These are phyloP conservation scores for Acomys russatus DNA, from an alignment of 2,797 vertebrate species.

Conservation along the genomic window DNA sequence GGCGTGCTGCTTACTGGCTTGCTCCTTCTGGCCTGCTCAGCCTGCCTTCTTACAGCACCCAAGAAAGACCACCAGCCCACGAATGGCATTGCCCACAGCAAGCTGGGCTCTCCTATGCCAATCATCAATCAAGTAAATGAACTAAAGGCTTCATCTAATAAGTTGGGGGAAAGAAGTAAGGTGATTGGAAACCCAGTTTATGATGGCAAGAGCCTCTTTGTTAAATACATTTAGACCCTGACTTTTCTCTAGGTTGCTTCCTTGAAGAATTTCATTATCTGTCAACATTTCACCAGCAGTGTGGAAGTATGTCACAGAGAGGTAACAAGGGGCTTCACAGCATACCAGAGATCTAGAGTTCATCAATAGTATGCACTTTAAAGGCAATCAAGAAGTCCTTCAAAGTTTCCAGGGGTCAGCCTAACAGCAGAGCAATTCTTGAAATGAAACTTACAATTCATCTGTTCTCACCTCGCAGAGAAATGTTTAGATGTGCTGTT, in stretches of 20 bases:
- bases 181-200: slow-evolving; percentile 19
- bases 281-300: slow-evolving; percentile 27
- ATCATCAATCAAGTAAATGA: background rate
- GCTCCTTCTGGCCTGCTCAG: background rate
- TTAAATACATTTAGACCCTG: background rate
- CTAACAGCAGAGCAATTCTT: background rate
- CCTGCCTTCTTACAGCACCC: background rate
- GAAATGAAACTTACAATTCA: slow-evolving; percentile 1
- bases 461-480: background rate
- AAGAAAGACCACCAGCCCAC: background rate
- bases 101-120: background rate
- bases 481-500: background rate
- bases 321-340: background rate
- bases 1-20: background rate
- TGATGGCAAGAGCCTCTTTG: background rate
- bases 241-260: background rate
- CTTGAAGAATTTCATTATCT: background rate
- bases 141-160: slow-evolving; percentile 30
- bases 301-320: background rate
- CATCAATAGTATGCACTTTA: background rate
- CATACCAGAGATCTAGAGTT: background rate
- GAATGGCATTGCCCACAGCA: background rate
- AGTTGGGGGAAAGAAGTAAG: background rate
- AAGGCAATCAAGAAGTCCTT: background rate
- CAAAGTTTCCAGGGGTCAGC: slow-evolving; percentile 19